A percentile compares a stretch with the other conserved stretches of the same genome.
Evolutionary conservation across 1,140 invertebrate genomes (phyloP).

Genomic region (Tetragnatha versicolor): DNA sequence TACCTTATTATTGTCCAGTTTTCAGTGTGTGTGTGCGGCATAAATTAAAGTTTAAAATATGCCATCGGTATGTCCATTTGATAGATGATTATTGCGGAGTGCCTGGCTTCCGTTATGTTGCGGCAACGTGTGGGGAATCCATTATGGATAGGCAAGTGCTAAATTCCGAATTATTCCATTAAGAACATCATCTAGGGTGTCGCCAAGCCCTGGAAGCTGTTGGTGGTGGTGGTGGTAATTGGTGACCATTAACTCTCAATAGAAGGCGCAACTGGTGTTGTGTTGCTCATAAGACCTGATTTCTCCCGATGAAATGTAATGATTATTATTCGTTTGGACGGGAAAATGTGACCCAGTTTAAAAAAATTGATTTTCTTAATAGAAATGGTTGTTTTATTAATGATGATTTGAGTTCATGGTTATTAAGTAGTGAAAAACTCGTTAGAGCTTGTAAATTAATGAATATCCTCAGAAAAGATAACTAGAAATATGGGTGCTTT

Average conservation of each 20-base stretch:
- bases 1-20: slow-evolving; percentile 47
- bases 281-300: too few species aligned
- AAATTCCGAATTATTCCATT: slow-evolving; percentile 47
- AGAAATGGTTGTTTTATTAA: too few species aligned
- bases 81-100: slow-evolving; percentile 39
- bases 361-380: too few species aligned
- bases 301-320: too few species aligned
- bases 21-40: slow-evolving; percentile 44
- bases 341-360: too few species aligned
- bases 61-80: slow-evolving; percentile 40
- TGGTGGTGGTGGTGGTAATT: background rate
- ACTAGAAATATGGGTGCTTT: too few species aligned
- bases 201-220: slow-evolving; percentile 12
- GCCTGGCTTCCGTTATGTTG: slow-evolving; percentile 33
- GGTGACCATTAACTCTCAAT: slow-evolving; percentile 3
- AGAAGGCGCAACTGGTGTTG: too few species aligned
- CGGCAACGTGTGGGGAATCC: slow-evolving; percentile 29
- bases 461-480: too few species aligned
- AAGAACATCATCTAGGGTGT: slow-evolving; percentile 36
- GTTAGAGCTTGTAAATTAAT: too few species aligned
- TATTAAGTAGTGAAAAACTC: too few species aligned
- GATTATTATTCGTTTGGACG: too few species aligned
- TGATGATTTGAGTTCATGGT: too few species aligned
- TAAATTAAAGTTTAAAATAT: slow-evolving; percentile 43
- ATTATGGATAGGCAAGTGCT: slow-evolving; percentile 25